Conservation (phyloP, 2,888 invertebrate genomes). For the Octonoba sinensis region DNA sequence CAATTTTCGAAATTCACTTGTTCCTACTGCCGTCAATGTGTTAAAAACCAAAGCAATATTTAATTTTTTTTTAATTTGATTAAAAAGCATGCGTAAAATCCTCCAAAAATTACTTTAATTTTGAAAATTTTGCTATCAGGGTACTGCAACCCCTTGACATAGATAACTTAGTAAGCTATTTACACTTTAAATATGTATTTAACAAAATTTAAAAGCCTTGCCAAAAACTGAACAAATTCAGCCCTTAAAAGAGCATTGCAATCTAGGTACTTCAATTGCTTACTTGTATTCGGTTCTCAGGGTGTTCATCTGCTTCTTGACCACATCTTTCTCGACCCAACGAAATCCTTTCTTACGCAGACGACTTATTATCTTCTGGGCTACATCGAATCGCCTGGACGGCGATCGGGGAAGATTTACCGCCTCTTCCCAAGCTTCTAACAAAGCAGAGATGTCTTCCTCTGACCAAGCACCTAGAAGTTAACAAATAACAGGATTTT, state of each 20-base stretch:
- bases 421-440: constrained; percentile 22
- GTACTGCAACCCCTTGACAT: too few relatives aligned
- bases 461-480: constrained; percentile 33
- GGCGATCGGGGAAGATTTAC: not conserved
- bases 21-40: too few relatives aligned
- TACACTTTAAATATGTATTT: too few relatives aligned
- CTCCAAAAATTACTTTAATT: too few relatives aligned
- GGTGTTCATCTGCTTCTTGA: constrained; percentile 25
- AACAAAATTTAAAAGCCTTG: too few relatives aligned
- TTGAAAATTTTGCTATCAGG: too few relatives aligned
- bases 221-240: not conserved
- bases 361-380: constrained; percentile 11
- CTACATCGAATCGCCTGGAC: constrained; percentile 8
- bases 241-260: not conserved
- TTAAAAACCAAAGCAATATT: too few relatives aligned
- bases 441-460: constrained; percentile 16
- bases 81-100: too few relatives aligned
- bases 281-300: constrained; percentile 40
- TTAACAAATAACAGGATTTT: not conserved
- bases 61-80: too few relatives aligned
- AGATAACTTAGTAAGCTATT: too few relatives aligned
- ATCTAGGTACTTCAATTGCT: not conserved
- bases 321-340: constrained; percentile 16
- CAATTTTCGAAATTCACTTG: too few relatives aligned
- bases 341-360: constrained; percentile 1